phyloP scores from a whole-genome alignment of 1,140 invertebrate species.

The Reticulitermes speratus region DNA sequence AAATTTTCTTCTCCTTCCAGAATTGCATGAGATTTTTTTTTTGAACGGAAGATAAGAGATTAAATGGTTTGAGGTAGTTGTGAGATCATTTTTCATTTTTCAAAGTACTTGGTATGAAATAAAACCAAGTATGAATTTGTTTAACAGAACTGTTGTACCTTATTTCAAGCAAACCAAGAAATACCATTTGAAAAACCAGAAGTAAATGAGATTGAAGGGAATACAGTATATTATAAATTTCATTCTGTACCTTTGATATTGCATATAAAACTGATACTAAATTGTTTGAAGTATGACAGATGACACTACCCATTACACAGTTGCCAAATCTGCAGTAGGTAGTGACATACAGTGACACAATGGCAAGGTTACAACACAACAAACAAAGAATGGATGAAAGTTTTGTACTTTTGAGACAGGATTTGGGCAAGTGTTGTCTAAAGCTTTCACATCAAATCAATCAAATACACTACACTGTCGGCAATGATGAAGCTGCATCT shows the following conservation, averaged over 20 bases:
- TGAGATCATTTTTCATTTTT: neutral
- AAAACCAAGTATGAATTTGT: neutral
- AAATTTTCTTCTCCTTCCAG: neutral
- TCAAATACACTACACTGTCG: slow-evolving; percentile 6
- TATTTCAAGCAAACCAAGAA: neutral
- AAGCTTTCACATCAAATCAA: slow-evolving; percentile 19
- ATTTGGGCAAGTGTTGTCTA: slow-evolving; percentile 1
- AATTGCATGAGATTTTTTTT: neutral
- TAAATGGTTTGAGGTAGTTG: neutral
- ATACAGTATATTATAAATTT: neutral
- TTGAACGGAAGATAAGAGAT: neutral
- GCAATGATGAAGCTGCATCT: neutral
- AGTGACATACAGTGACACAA: neutral
- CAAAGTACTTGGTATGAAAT: neutral
- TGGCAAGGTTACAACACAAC: slow-evolving; percentile 24
- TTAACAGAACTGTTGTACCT: neutral
- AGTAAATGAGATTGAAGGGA: neutral
- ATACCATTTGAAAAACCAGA: neutral
- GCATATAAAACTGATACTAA: neutral
- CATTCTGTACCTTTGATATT: neutral
- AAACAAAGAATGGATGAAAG: neutral
- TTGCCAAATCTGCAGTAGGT: neutral
- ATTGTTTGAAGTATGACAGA: neutral
- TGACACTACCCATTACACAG: neutral
- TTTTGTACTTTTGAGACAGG: slow-evolving; percentile 19